Conservation (phyloP, 1,140 invertebrate species). For the Pseudobourletiella spinata region DNA sequence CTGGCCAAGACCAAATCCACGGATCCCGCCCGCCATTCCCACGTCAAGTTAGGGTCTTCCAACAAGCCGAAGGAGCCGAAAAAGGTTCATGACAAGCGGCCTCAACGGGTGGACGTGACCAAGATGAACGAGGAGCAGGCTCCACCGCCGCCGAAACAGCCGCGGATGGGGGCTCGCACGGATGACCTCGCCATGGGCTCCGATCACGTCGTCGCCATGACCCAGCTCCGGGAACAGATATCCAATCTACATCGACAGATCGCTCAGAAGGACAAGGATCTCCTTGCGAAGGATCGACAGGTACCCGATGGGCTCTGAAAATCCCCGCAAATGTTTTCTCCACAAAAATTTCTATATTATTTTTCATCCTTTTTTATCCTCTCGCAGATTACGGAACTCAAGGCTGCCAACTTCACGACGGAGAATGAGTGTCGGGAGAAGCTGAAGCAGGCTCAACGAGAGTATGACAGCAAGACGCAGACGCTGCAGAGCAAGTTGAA, state of each 20-base stretch:
- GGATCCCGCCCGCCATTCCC: slow-evolving; percentile 60
- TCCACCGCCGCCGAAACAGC: slow-evolving; percentile 36
- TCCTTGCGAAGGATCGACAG: slow-evolving; percentile 83
- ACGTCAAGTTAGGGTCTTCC: slow-evolving; percentile 49
- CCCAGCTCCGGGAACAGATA: slow-evolving; percentile 76
- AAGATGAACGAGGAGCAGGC: slow-evolving; percentile 49
- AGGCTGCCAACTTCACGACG: slow-evolving; percentile 79
- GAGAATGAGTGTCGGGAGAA: slow-evolving; percentile 76
- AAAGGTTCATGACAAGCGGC: slow-evolving; percentile 47
- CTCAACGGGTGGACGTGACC: slow-evolving; percentile 60
- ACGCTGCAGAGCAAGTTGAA: slow-evolving; percentile 65
- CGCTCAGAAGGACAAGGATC: slow-evolving; percentile 68
- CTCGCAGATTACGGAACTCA: slow-evolving; percentile 77
- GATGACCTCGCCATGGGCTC: slow-evolving; percentile 9
- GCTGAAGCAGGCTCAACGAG: slow-evolving; percentile 69
- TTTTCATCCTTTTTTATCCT: no score
- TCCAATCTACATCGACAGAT: slow-evolving; percentile 85
- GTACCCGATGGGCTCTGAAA: no score
- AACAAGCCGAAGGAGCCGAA: slow-evolving; percentile 18
- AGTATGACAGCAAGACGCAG: slow-evolving; percentile 69
- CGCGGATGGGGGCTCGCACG: neutral
- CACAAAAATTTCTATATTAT: no score
- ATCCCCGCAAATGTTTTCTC: no score
- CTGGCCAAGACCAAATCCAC: slow-evolving; percentile 82
- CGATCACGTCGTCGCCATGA: slow-evolving; percentile 35